A percentile compares a stretch with the other conserved stretches of the same genome.
These are phyloP conservation scores for Simalia tracyae DNA, from an alignment of 2,797 vertebrate genomes.

Conservation along the genomic window DNA sequence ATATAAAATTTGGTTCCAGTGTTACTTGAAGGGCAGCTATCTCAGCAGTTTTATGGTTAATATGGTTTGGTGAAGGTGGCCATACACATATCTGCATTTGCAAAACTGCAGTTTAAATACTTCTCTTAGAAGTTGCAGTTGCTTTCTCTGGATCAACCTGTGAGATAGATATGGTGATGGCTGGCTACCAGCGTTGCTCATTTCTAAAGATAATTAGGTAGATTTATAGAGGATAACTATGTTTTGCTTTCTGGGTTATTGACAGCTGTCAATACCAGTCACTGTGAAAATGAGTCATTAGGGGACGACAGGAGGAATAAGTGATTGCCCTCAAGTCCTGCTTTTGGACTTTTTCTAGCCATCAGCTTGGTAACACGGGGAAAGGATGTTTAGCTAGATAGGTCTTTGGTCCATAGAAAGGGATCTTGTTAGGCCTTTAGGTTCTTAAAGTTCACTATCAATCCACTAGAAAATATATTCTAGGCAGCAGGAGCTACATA, in stretches of 20 bases:
- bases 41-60: not conserved
- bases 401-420: not conserved
- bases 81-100: not conserved
- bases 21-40: not conserved
- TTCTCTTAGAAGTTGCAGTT: not conserved
- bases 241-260: no score
- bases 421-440: no score
- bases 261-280: not conserved
- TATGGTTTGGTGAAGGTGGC: not conserved
- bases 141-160: not conserved
- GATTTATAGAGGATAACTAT: not conserved
- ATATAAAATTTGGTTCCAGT: fast-evolving
- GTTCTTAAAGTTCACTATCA: not conserved
- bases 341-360: not conserved
- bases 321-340: not conserved
- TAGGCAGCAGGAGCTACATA: no score
- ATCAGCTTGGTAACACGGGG: not conserved
- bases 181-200: not conserved
- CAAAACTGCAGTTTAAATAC: not conserved
- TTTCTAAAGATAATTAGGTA: not conserved
- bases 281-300: no score
- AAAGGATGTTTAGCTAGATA: not conserved
- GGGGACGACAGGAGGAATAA: not conserved
- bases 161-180: not conserved
- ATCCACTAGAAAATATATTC: not conserved